Evolutionary conservation across 2,888 invertebrate genomes (phyloP), one percentile per base, ranked within the genome.

Genomic region (Neocrepidodera transversa): DNA sequence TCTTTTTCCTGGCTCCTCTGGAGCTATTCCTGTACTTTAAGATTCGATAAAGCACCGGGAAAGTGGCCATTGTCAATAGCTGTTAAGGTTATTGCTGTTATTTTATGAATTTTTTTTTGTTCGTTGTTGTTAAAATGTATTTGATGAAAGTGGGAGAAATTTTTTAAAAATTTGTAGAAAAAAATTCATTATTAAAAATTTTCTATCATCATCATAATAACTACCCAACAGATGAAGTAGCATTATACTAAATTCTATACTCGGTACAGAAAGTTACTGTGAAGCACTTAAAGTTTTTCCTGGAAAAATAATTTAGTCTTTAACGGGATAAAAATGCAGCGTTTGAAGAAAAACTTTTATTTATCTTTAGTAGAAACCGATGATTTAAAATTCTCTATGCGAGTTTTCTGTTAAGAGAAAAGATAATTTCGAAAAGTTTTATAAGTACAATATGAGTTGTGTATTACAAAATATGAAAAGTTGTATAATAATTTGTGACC

Each of bases 31-130:
- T 70, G 71, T 71, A 68, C 68, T 26, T 28, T 28, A 16, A 58
- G 60, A 67, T 70, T 70, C 71, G 71, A 71, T 70, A 70, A 71
- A 72, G 66, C 68, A 68, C 23, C 69, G 67, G 68, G 70, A 70
- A 69, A 68, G 64, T 69, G 67, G 60, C 68, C 67, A 67, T 68
- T 69, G 68, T 69, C 71, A 71, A 71, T 70, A 64, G 64, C 64
- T 62, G 68, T 71, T 69, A 70, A 57, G 66, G 67, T 70, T 69
- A 68, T 65, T 54, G 54, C 54, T 28, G 26, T 54, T 53, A 63
- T 55, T 47, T 54, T 56, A 52, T 63, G 51, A 50, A 59, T 58
- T 63, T 64, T 49, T 52, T 45, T 45, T 30, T 30, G 6, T 30
- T 30, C n/a, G n/a, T n/a, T n/a, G n/a, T n/a, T n/a, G n/a, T n/a